Percentiles rank a stretch among this genome's conserved stretches.
Conservation (phyloP, 1,140 invertebrate species). For the Eumaeus atala region DNA sequence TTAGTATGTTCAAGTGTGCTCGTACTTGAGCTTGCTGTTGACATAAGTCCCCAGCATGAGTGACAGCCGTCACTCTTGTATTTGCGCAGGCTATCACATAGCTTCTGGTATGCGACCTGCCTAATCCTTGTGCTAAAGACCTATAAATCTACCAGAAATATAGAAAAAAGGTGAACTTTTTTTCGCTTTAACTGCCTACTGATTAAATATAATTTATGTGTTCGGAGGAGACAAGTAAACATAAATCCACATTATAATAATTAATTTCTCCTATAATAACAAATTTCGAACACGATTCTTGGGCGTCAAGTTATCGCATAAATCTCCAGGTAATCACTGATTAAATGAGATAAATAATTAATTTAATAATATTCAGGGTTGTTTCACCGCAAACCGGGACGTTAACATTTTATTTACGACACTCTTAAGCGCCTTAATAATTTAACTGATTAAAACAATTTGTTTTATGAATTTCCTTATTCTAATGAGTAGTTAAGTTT, state of each 20-base stretch:
- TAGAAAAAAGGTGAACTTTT: neutral
- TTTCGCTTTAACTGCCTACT: no score
- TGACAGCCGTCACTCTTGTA: slow-evolving; percentile 50
- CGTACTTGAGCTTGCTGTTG: no score
- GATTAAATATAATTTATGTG: neutral
- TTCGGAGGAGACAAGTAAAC: neutral
- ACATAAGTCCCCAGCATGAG: slow-evolving; percentile 18
- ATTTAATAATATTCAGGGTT: slow-evolving; percentile 27
- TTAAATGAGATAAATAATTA: slow-evolving; percentile 12
- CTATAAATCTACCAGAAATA: slow-evolving; percentile 33
- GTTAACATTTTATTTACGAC: slow-evolving; percentile 31
- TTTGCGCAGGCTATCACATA: slow-evolving; percentile 53
- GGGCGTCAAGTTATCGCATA: slow-evolving; percentile 14
- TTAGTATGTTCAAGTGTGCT: neutral
- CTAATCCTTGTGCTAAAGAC: slow-evolving; percentile 47
- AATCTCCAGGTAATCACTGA: slow-evolving; percentile 7
- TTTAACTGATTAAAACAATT: slow-evolving; percentile 19
- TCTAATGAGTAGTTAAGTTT: neutral
- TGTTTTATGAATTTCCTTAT: slow-evolving; percentile 11
- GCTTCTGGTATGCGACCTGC: slow-evolving; percentile 52
- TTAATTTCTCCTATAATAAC: slow-evolving; percentile 1
- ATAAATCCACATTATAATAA: slow-evolving; percentile 11
- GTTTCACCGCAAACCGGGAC: slow-evolving; percentile 21
- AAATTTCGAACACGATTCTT: neutral
- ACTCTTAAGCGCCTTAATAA: slow-evolving; percentile 20